Conservation (phyloP, 2,797 vertebrate genomes). For the Pseudochirops cupreus region DNA sequence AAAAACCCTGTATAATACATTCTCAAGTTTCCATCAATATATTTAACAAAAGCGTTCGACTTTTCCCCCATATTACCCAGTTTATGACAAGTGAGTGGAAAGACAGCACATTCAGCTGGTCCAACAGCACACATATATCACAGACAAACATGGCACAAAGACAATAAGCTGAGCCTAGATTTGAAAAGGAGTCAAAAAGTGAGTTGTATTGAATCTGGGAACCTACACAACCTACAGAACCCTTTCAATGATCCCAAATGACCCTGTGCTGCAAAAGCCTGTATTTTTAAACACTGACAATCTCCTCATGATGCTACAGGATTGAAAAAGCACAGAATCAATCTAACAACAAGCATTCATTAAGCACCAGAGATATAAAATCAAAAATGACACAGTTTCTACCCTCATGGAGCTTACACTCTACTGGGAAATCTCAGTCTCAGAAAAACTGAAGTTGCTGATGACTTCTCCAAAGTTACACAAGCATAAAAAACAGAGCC, state of each 20-base stretch:
- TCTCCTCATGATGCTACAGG: neutral
- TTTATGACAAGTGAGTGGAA: neutral
- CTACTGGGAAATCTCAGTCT: neutral
- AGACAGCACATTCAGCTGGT: neutral
- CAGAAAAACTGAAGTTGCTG: neutral
- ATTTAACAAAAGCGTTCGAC: neutral
- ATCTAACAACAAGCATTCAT: neutral
- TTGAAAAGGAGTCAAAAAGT: neutral
- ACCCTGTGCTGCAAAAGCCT: neutral
- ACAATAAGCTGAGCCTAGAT: neutral
- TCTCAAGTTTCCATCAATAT: neutral
- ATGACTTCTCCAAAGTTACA: neutral
- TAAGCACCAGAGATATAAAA: neutral
- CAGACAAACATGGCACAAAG: neutral
- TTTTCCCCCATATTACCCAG: neutral
- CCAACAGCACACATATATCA: neutral
- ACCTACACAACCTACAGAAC: neutral
- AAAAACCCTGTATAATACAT: neutral
- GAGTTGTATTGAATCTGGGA: neutral
- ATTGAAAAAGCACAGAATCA: neutral
- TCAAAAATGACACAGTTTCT: neutral
- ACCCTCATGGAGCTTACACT: neutral
- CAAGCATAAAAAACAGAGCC: neutral
- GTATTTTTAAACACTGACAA: neutral
- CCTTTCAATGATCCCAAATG: neutral